A percentile compares a stretch with the other conserved stretches of the same genome.
These are phyloP conservation scores for Pseudococcus viburni DNA, from an alignment of 2,888 invertebrate species.

Conservation along the genomic window DNA sequence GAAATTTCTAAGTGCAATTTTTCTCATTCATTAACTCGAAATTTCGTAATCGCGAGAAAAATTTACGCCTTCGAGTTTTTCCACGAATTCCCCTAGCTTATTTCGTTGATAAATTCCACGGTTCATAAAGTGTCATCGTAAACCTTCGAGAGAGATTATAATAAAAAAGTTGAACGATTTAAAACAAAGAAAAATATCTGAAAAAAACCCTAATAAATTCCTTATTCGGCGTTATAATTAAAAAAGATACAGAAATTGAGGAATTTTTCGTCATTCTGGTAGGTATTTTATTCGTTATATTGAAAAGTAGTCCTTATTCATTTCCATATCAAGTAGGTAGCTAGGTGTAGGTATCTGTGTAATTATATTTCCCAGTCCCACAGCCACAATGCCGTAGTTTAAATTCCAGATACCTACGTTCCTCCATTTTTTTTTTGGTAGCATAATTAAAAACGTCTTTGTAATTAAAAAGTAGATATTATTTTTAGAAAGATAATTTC, in stretches of 20 bases:
- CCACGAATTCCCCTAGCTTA: too few species aligned
- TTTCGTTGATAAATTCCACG: neutral
- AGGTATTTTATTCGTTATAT: neutral
- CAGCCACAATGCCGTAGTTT: neutral
- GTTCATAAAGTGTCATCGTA: neutral
- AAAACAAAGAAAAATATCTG: neutral
- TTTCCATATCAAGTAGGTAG: neutral
- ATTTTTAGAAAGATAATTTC: slow-evolving; percentile 52
- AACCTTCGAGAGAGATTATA: neutral
- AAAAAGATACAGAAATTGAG: neutral
- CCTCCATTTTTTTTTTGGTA: neutral
- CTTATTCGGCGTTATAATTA: neutral
- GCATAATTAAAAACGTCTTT: slow-evolving; percentile 18
- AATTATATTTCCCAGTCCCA: neutral
- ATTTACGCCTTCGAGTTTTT: too few species aligned
- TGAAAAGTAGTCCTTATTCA: neutral
- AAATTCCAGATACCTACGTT: neutral
- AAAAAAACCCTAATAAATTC: neutral
- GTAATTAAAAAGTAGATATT: neutral
- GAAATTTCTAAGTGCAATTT: too few species aligned
- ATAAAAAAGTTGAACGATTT: neutral
- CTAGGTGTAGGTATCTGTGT: neutral
- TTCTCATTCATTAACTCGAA: too few species aligned
- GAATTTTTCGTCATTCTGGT: neutral
- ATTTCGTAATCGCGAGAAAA: too few species aligned